A percentile compares a stretch with the other conserved stretches of the same genome.
These are phyloP conservation scores for Hydroisotoma schaefferi DNA, from an alignment of 2,888 invertebrate species.

Conservation along the genomic window DNA sequence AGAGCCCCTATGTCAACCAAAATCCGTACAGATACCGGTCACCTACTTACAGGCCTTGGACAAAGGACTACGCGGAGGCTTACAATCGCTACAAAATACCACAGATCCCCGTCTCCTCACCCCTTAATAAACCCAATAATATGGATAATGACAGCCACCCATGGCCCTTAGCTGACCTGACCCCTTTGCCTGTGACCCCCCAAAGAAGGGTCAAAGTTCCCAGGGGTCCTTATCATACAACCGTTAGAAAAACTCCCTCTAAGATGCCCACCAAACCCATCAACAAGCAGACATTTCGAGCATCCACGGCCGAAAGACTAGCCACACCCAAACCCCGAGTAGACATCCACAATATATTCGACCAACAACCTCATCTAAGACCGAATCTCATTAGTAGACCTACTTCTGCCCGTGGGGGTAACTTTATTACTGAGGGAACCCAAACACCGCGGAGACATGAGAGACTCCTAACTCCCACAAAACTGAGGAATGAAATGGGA, in stretches of 20 bases:
- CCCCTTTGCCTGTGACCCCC: not conserved
- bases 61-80: no score
- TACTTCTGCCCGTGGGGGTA: not conserved
- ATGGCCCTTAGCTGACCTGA: not conserved
- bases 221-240: no score
- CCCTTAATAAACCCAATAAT: not conserved
- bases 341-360: no score
- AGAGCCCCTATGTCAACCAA: no score
- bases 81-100: no score
- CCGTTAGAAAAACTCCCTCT: not conserved
- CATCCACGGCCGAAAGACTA: not conserved
- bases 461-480: constrained; percentile 16
- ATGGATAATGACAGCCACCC: not conserved
- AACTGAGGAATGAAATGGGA: not conserved
- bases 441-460: constrained; percentile 15
- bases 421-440: not conserved
- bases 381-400: not conserved
- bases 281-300: not conserved
- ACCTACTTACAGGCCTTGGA: no score
- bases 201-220: no score
- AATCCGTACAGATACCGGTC: no score
- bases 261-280: no score
- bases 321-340: constrained; percentile 6
- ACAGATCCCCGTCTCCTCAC: no score
- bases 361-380: no score